Evolutionary conservation across 1,140 invertebrate genomes (phyloP).

Genomic region (Diorhabda elongata): DNA sequence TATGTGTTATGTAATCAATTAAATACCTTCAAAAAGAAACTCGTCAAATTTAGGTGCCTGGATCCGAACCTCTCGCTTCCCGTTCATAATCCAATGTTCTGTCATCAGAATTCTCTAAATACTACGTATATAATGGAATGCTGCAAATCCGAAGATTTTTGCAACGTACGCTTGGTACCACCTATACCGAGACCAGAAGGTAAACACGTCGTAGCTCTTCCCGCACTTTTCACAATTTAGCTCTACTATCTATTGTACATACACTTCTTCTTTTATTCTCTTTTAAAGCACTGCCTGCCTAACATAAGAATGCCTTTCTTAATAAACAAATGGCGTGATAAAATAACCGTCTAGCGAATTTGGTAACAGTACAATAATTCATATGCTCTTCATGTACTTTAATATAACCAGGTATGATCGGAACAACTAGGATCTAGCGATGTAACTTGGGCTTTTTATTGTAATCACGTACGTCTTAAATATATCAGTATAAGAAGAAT

Average conservation of each 20-base stretch:
- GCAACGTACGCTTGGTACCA: constrained; percentile 52
- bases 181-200: constrained; percentile 49
- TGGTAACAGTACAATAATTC: too few relatives aligned
- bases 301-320: constrained; percentile 4
- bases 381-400: too few relatives aligned
- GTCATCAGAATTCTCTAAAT: constrained; percentile 47
- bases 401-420: too few relatives aligned
- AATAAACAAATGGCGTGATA: too few relatives aligned
- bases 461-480: too few relatives aligned
- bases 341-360: too few relatives aligned
- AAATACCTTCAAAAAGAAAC: constrained; percentile 8
- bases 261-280: constrained; percentile 7
- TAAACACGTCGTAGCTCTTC: constrained; percentile 38
- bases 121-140: constrained; percentile 60
- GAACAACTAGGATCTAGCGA: too few relatives aligned
- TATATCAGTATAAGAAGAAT: too few relatives aligned
- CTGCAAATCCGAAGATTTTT: constrained; percentile 58
- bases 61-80: constrained; percentile 43
- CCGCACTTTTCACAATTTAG: constrained; percentile 9
- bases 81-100: constrained; percentile 46
- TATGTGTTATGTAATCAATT: background rate
- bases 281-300: constrained; percentile 14
- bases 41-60: constrained; percentile 45
- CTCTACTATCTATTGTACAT: constrained; percentile 6
- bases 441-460: too few relatives aligned